phyloP scores from a whole-genome alignment of 2,113 vertebrate species.

The Sander lucioperca region DNA sequence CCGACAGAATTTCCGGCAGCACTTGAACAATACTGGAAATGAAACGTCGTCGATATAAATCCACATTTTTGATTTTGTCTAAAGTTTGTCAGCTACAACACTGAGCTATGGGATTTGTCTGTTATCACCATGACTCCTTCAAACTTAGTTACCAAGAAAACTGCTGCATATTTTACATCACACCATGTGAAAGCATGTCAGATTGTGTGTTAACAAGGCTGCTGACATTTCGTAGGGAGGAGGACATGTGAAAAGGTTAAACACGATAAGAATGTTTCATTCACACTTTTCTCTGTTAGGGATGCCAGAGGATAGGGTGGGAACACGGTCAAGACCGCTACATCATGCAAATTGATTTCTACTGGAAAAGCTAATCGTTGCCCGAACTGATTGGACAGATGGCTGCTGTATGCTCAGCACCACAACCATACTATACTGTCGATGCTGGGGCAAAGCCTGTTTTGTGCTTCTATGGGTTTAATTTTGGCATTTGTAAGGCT shows the following conservation, averaged over 20 bases:
- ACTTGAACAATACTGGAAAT: too few species aligned
- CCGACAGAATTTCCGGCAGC: too few species aligned
- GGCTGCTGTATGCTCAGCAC: constrained; percentile 2
- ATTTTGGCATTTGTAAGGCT: constrained; percentile 17
- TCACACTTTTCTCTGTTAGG: constrained; percentile 2
- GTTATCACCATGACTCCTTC: neutral
- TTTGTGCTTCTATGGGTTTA: constrained; percentile 10
- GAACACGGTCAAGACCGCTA: neutral
- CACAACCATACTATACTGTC: neutral
- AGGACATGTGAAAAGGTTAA: constrained; percentile 7
- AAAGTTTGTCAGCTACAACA: too few species aligned
- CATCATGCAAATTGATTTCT: constrained; percentile 20
- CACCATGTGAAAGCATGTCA: constrained; percentile 17
- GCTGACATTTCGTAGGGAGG: constrained; percentile 15
- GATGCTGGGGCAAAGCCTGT: neutral
- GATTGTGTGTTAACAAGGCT: constrained; percentile 17
- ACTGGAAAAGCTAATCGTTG: neutral
- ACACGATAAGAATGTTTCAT: neutral
- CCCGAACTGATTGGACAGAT: neutral
- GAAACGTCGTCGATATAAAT: too few species aligned
- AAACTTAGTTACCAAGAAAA: neutral
- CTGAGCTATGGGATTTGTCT: neutral
- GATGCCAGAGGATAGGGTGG: constrained; percentile 11
- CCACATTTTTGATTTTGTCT: too few species aligned
- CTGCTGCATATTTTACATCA: neutral